Evolutionary conservation across 2,888 invertebrate species (phyloP), one percentile per base, ranked within the genome.

Genomic region (Pomacea canaliculata): DNA sequence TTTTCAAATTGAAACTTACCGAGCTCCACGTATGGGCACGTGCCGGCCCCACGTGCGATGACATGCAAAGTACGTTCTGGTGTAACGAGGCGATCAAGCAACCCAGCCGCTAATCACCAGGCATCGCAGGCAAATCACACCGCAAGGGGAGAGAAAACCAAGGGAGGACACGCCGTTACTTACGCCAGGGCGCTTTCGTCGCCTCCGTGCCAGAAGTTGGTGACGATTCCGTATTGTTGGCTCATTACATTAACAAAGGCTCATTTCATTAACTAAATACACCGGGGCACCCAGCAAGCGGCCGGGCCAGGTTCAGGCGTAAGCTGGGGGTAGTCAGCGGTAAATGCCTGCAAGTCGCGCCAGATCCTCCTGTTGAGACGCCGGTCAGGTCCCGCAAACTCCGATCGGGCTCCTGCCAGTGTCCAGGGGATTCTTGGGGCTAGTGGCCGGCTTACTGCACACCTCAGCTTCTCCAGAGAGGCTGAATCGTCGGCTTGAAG

Each of bases 171-270:
- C 10, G 19, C 63, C 10, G 63, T 56, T 56, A 56, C 51, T 56
- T 56, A 56, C 51, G 51, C 51, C 10, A 56, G 16, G 51, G 10
- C 51, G 51, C 51, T 56, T 56, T 56, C 51, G 51, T 63, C 23
- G 63, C 63, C n/a, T 63, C 19, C 19, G 63, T 19, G 19, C 19
- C 63, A 19, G 19, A 56, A 19, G 63, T 63, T 63, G 7, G 63
- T 27, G 63, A 27, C 23, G n/a, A 23, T 27, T 23, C 63, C n/a
- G 63, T 27, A 63, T 63, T 63, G 63, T 63, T n/a, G 27, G 63
- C 73, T 78, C 78, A 78, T 78, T 73, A 78, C 78, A 78, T 78
- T 78, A 78, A 72, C 70, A 60, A 70, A 72, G 78, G 65, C 66
- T 76, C 78, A 76, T 73, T 78, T 76, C 76, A 78, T 78, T 78